Conservation (phyloP, 2,797 vertebrate genomes). For the Sternotherus odoratus region DNA sequence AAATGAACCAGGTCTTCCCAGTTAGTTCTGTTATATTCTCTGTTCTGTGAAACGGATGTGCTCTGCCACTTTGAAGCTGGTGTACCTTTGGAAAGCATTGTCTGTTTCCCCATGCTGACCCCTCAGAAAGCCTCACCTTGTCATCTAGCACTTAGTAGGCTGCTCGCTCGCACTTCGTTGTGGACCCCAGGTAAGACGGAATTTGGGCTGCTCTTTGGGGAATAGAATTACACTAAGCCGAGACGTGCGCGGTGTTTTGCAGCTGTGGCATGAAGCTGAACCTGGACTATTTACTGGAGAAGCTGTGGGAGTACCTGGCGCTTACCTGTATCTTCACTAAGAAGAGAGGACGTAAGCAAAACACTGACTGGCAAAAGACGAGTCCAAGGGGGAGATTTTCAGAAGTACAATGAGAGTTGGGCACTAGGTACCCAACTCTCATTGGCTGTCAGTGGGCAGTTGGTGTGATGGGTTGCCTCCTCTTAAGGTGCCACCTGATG, state of each 20-base stretch:
- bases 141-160: not conserved
- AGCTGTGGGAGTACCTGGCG: conserved; percentile 95
- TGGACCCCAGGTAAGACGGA: not conserved
- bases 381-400: not conserved
- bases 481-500: too few species aligned
- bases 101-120: not conserved
- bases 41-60: not conserved
- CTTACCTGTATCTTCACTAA: conserved; percentile 98
- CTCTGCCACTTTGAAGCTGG: conserved; percentile 26
- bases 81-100: not conserved
- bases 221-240: not conserved
- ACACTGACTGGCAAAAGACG: not conserved
- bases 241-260: conserved; percentile 38
- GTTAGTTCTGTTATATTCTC: not conserved
- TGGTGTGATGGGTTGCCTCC: too few species aligned
- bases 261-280: conserved; percentile 99
- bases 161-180: not conserved
- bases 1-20: not conserved
- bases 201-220: not conserved
- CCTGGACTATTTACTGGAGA: conserved; percentile 95
- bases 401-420: not conserved
- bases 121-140: not conserved
- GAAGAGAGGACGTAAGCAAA: conserved; percentile 93
- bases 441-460: not conserved
- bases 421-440: not conserved